Evolutionary conservation across 2,113 vertebrate genomes (phyloP).

Genomic region (Alligator sinensis): DNA sequence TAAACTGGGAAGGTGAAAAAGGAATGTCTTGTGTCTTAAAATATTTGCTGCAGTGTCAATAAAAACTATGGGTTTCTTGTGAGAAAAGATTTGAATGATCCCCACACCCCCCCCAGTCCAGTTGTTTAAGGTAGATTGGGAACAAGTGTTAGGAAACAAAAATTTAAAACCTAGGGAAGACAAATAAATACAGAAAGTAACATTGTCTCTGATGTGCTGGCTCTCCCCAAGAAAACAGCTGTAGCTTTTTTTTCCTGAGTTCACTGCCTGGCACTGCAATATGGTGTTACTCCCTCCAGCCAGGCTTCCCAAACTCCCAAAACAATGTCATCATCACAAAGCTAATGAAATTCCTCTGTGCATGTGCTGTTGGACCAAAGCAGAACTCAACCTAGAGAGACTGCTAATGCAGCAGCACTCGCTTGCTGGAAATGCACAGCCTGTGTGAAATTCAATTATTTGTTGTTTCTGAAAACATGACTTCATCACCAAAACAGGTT

Average conservation of each 20-base stretch:
- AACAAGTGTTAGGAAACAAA: neutral
- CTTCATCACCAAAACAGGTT: neutral
- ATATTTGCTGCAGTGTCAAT: accelerated
- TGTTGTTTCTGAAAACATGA: neutral
- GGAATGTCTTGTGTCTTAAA: accelerated
- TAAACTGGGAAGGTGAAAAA: neutral
- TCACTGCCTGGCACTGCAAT: constrained; percentile 3
- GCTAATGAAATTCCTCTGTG: neutral
- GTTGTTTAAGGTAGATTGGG: neutral
- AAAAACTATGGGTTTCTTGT: neutral
- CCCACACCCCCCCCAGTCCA: too few relatives aligned
- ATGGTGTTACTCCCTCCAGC: neutral
- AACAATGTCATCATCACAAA: neutral
- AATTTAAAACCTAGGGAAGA: neutral
- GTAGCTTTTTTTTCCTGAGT: neutral
- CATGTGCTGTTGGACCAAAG: neutral
- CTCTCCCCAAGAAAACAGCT: neutral
- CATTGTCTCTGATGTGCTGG: neutral
- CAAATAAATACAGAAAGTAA: neutral
- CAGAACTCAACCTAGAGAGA: neutral
- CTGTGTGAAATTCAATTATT: neutral
- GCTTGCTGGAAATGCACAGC: accelerated
- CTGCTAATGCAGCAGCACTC: neutral
- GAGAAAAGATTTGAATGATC: neutral
- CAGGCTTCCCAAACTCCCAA: neutral